Evolutionary conservation across 2,113 vertebrate genomes (phyloP), one percentile per base, ranked within the genome.

Genomic region (western clawed frog (Xenopus tropicalis)): DNA sequence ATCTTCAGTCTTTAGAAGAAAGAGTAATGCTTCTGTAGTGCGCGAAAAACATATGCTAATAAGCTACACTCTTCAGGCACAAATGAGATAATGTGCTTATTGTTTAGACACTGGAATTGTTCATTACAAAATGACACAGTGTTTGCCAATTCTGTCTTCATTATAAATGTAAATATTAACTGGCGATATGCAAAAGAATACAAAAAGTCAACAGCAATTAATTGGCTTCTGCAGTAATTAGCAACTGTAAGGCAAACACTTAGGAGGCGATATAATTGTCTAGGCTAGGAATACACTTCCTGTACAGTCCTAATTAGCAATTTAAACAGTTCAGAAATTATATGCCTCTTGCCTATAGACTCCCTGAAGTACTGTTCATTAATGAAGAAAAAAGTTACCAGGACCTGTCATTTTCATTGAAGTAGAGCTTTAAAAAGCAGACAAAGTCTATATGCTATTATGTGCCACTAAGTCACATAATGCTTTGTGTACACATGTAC

Each of bases 161-260:
- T 93, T 93, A 93, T 92, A 93, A 92, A 93, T 93, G 92, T 93
- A 93, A 93, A 93, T 93, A 93, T 93, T 92, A 93, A 92, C 91
- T 90, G 87, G 85, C 0, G 87, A 93, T 93, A 93, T 91, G 91
- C 88, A 89, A 91, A 93, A 91, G 88, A 93, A 92, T 92, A 92
- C 91, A 93, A 91, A 93, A 92, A 92, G 92, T 93, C 92, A 92
- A 93, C 91, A 92, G 89, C 92, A 93, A 93, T 93, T 93, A 93
- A 93, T 93, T 93, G 92, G 90, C 87, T 93, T 91, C 89, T 91
- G 86, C 86, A 90, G 88, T 93, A 93, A 93, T 93, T 93, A 93
- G 90, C 90, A 91, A 93, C 90, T 91, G 90, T 90, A 93, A 93
- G 88, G 90, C 90, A 93, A 93, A 93, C 92, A 92, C 90, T 93